phyloP scores from a whole-genome alignment of 2,113 vertebrate genomes.

The Bos taurus region DNA sequence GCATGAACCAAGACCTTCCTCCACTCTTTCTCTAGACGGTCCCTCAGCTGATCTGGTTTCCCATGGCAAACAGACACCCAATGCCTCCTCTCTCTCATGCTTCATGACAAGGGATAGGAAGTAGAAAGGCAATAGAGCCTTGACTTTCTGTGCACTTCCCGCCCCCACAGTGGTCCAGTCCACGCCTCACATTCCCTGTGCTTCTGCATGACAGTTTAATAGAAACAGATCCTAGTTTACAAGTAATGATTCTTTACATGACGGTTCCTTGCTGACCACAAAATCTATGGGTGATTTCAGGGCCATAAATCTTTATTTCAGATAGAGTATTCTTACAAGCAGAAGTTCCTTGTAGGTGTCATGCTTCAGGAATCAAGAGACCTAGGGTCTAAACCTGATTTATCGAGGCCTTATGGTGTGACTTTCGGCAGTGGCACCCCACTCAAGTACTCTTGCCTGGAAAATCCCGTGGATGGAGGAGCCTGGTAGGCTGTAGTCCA shows the following conservation, averaged over 20 bases:
- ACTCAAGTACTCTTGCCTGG: too few relatives aligned
- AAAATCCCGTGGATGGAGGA: too few relatives aligned
- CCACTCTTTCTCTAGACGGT: fast-evolving
- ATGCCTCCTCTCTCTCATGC: too few relatives aligned
- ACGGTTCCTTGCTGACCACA: neutral
- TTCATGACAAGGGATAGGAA: neutral
- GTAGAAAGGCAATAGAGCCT: neutral
- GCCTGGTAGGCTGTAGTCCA: too few relatives aligned
- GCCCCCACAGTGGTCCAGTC: too few relatives aligned
- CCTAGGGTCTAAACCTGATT: neutral
- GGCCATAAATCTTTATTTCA: neutral
- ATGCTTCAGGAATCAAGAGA: neutral
- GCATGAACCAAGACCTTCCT: neutral
- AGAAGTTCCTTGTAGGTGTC: neutral
- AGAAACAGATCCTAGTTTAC: neutral
- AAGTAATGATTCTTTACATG: neutral
- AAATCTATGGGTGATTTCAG: neutral
- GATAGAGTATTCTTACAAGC: neutral
- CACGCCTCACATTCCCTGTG: neutral
- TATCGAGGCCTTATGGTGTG: neutral
- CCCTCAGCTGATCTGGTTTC: neutral
- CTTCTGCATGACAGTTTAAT: neutral
- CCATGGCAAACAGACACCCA: neutral
- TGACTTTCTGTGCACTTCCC: neutral
- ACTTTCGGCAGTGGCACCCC: neutral